Evolutionary conservation across 2,797 vertebrate genomes (phyloP).

Genomic region (Oreonectes daqikongensis): DNA sequence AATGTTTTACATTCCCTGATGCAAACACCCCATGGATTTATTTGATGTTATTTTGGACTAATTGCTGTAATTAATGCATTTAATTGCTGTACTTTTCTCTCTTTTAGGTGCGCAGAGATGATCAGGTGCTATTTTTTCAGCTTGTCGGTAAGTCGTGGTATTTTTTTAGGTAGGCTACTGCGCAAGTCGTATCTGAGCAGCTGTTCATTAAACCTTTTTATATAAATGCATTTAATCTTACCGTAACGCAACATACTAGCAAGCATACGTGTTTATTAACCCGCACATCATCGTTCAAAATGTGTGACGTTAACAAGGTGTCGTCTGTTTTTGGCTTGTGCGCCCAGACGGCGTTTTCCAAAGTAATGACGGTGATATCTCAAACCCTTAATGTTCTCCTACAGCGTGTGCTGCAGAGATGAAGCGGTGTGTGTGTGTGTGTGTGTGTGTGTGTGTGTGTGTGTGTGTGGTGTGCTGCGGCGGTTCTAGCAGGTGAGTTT

Average conservation of each 20-base stretch:
- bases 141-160: slow-evolving; percentile 1
- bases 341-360: not conserved
- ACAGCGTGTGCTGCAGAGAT: slow-evolving; percentile 21
- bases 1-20: no score
- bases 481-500: slow-evolving; percentile 51
- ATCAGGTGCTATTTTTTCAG: not conserved
- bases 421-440: slow-evolving; percentile 18
- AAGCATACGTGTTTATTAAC: no score
- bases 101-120: slow-evolving; percentile 27
- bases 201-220: not conserved
- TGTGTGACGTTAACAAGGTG: not conserved
- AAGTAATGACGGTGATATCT: not conserved
- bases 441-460: slow-evolving; percentile 17
- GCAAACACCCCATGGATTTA: not conserved
- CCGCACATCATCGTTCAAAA: not conserved
- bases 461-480: slow-evolving; percentile 17
- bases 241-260: not conserved
- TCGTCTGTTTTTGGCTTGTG: not conserved
- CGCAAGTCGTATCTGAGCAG: not conserved
- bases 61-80: slow-evolving; percentile 10
- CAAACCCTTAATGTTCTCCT: slow-evolving; percentile 7
- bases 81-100: slow-evolving; percentile 3
- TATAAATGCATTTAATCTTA: not conserved
- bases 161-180: not conserved
- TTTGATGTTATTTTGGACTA: not conserved